phyloP scores from a whole-genome alignment of 2,797 vertebrate genomes.

The Darevskia nairensis region DNA sequence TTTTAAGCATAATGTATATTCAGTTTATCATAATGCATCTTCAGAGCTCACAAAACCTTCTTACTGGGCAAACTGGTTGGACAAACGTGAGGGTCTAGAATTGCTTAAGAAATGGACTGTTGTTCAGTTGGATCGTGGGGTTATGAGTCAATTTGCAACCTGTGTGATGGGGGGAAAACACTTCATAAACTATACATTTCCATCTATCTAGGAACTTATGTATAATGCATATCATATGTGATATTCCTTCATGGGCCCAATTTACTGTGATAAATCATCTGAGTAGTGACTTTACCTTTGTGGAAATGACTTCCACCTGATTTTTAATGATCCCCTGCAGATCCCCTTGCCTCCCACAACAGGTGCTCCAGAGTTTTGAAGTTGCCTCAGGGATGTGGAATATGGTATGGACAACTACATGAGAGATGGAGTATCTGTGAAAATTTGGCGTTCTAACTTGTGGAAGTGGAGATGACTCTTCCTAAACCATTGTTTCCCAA shows the following conservation, averaged over 20 bases:
- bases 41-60: constrained; percentile 32
- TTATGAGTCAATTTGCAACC: background rate
- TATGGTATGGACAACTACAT: no score
- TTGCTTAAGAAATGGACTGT: background rate
- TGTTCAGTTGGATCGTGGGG: background rate
- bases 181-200: background rate
- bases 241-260: background rate
- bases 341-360: no score
- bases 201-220: background rate
- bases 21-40: constrained; percentile 40
- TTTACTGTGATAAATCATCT: background rate
- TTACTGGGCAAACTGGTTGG: no score
- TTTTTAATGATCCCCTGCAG: no score
- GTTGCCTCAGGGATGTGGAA: no score
- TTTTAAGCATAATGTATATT: constrained; percentile 50
- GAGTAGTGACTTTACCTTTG: no score
- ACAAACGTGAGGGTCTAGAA: background rate
- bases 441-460: no score
- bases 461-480: no score
- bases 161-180: background rate
- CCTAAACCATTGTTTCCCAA: no score
- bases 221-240: background rate
- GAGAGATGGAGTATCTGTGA: no score
- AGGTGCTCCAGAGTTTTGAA: no score
- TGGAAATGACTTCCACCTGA: no score